Evolutionary conservation across 2,113 vertebrate species (phyloP).

Genomic region (Ictalurus furcatus): DNA sequence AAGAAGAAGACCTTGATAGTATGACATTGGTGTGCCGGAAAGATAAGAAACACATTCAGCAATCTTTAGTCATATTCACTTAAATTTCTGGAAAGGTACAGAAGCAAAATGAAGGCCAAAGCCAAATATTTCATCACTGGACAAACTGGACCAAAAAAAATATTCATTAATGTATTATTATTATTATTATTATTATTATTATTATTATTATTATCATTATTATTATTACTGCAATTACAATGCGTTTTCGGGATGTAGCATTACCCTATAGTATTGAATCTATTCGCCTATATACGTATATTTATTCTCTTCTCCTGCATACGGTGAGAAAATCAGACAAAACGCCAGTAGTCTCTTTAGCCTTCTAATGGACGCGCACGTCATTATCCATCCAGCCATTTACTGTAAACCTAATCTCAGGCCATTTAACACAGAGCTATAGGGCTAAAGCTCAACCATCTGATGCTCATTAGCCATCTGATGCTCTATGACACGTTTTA

Average conservation of each 20-base stretch:
- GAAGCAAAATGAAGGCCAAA: neutral
- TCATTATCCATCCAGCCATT: slow-evolving; percentile 20
- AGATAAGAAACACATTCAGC: neutral
- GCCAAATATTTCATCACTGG: neutral
- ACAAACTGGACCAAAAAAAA: neutral
- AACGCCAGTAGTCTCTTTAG: neutral
- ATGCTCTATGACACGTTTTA: slow-evolving; percentile 19
- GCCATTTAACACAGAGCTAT: slow-evolving; percentile 9
- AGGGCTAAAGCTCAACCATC: slow-evolving; percentile 14
- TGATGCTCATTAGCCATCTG: slow-evolving; percentile 31
- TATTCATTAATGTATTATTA: neutral
- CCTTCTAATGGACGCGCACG: neutral
- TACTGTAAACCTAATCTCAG: slow-evolving; percentile 28
- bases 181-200: neutral
- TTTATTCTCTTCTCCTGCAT: neutral
- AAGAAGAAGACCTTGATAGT: neutral
- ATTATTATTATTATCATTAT: neutral
- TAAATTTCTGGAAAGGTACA: neutral
- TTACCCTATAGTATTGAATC: neutral
- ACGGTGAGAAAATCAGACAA: slow-evolving; percentile 13
- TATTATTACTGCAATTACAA: neutral
- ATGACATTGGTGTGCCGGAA: neutral
- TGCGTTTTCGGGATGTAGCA: neutral
- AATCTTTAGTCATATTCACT: neutral
- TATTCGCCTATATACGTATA: neutral